A percentile compares a stretch with the other conserved stretches of the same genome.
Evolutionary conservation across 1,140 invertebrate species (phyloP).

Genomic region (Pachypsylla venusta): DNA sequence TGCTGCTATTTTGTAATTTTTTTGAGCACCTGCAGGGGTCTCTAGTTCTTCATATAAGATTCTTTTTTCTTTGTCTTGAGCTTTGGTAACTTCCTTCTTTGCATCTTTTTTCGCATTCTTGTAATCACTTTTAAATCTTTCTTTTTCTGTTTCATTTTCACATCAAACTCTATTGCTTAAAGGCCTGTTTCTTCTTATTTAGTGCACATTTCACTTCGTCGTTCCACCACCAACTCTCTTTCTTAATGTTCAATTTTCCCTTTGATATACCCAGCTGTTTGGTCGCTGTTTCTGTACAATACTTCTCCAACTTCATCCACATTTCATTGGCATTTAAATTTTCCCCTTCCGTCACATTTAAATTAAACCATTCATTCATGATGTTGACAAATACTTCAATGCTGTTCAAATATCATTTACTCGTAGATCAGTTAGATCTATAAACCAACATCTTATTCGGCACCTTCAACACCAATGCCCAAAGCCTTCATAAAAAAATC

Average conservation of each 20-base stretch:
- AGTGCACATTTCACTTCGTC: background rate
- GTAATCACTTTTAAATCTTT: background rate
- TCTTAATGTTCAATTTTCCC: background rate
- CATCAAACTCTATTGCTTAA: background rate
- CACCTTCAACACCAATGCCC: too few species aligned
- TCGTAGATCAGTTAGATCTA: too few species aligned
- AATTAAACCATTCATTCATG: too few species aligned
- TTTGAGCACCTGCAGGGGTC: background rate
- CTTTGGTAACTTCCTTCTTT: background rate
- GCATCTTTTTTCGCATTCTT: background rate
- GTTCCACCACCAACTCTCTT: background rate
- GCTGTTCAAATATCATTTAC: too few species aligned
- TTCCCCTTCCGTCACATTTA: too few species aligned
- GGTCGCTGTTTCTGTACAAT: background rate
- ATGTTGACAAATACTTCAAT: too few species aligned
- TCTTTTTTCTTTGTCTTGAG: background rate
- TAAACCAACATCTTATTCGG: too few species aligned
- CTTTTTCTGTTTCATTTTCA: background rate
- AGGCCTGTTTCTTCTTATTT: background rate
- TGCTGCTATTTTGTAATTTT: constrained; percentile 12
- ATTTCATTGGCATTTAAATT: background rate
- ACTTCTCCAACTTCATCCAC: background rate
- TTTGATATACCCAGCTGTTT: background rate
- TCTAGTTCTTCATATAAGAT: background rate
- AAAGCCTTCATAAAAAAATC: too few species aligned